Evolutionary conservation across 2,797 vertebrate genomes (phyloP).

Genomic region (Balearica regulorum): DNA sequence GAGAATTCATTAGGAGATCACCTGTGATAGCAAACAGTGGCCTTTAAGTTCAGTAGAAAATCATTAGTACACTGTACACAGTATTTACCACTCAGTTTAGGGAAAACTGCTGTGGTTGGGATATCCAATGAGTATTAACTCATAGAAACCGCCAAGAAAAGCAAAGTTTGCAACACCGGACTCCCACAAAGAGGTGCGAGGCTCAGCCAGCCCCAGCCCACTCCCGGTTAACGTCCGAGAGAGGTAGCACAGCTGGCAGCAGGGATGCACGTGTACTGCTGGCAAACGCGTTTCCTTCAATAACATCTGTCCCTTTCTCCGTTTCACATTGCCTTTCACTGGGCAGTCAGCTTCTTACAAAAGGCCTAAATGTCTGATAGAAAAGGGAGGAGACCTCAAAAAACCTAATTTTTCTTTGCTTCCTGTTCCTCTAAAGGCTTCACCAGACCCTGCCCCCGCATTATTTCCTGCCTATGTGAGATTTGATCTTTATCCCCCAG

Average conservation of each 20-base stretch:
- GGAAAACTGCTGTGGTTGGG: not conserved
- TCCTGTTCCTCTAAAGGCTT: not conserved
- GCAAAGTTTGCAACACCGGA: not conserved
- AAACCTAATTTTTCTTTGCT: not conserved
- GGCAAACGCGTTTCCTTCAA: not conserved
- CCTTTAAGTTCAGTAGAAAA: constrained; percentile 10
- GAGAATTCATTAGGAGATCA: constrained; percentile 39
- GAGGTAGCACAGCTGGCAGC: not conserved
- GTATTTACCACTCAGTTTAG: not conserved
- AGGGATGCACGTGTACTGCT: not conserved
- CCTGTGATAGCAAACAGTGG: not conserved
- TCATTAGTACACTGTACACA: not conserved
- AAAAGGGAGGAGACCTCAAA: not conserved
- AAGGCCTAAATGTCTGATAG: not conserved
- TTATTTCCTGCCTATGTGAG: not conserved
- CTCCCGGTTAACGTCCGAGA: not conserved
- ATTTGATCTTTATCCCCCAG: not conserved
- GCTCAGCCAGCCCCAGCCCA: not conserved
- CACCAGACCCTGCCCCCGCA: too few species aligned
- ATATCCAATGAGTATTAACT: not conserved
- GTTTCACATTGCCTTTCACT: not conserved
- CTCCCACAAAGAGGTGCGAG: not conserved
- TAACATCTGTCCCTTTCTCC: not conserved
- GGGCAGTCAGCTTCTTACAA: not conserved
- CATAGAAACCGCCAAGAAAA: not conserved